Evolutionary conservation across 2,888 invertebrate species (phyloP), one percentile per base, ranked within the genome.

Genomic region (Archips xylosteana): DNA sequence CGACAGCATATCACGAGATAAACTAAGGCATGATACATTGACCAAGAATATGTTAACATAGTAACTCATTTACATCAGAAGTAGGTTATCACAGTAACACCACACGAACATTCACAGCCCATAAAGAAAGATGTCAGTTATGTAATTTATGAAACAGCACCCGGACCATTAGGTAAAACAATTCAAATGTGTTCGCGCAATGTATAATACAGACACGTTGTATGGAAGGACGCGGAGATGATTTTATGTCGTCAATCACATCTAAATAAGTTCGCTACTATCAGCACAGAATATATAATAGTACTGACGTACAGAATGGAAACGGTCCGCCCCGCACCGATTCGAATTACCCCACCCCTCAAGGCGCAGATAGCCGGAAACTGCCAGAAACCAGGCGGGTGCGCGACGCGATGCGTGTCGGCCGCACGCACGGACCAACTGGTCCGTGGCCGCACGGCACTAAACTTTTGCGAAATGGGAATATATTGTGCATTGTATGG

Each of bases 111-210:
- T 42, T 42, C 57, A 62, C 62, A 57, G 67, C 62, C 62, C 72
- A 67, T 72, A 72, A 62, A 63, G 36, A 47, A 47, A 57, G 23
- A 57, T 54, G 39, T 67, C 72, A 72, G 67, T 72, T 72, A 67
- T 57, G 62, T 15, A 15, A 42, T 62, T 57, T 63, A 71, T 68
- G 61, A 13, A 42, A 63, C 57, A 62, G 68, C 47, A 72, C 57
- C 47, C 57, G 62, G 54, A 62, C 62, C 62, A 67, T 72, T 57
- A 62, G 61, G 61, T 42, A 57, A 57, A 59, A 67, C 57, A 67
- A 72, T 72, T 63, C 72, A 63, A 72, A 68, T 72, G 62, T 57
- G 72, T 72, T 72, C 47, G 62, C 57, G 9, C 65, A n/a, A 47
- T 36, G 57, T 59, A 57, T 13, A 34, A 9, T 60, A 0, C 34